Conservation (phyloP, 2,888 invertebrate species). For the Exephanes ischioxanthus region DNA sequence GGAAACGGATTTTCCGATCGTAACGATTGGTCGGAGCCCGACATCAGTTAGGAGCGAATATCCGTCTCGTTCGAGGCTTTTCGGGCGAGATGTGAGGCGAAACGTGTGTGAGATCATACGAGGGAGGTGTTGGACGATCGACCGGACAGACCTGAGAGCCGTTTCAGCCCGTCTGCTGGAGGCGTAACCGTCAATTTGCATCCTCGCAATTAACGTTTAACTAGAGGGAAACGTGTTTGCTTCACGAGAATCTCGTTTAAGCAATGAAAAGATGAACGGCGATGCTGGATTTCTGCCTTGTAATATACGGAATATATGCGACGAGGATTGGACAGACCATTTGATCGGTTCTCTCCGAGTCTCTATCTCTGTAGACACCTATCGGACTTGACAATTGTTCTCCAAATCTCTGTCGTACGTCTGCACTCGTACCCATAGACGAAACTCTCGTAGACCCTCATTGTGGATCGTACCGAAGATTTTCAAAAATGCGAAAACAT, state of each 20-base stretch:
- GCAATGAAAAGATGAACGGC: constrained; percentile 36
- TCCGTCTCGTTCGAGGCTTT: constrained; percentile 45
- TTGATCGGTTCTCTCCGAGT: not conserved
- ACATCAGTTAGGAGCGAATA: constrained; percentile 53
- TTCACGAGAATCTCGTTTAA: constrained; percentile 51
- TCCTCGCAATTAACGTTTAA: constrained; percentile 77
- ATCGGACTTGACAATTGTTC: not conserved
- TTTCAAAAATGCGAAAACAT: too few species aligned
- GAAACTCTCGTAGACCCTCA: too few species aligned
- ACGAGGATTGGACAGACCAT: not conserved
- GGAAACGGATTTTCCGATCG: constrained; percentile 55
- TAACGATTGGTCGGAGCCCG: constrained; percentile 48
- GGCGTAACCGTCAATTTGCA: constrained; percentile 78
- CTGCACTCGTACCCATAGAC: not conserved
- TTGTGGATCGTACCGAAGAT: too few species aligned
- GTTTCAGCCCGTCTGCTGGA: constrained; percentile 63
- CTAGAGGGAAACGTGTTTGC: constrained; percentile 72
- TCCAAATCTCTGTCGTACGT: not conserved
- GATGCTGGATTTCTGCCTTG: constrained; percentile 10
- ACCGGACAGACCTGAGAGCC: constrained; percentile 53
- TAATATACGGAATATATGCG: constrained; percentile 17
- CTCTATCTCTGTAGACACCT: not conserved
- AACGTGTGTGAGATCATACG: constrained; percentile 51
- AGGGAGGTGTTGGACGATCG: constrained; percentile 49
- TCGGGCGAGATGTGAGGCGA: constrained; percentile 27